Conservation (phyloP, 2,113 vertebrate genomes). For the Nycticryphes semicollaris region DNA sequence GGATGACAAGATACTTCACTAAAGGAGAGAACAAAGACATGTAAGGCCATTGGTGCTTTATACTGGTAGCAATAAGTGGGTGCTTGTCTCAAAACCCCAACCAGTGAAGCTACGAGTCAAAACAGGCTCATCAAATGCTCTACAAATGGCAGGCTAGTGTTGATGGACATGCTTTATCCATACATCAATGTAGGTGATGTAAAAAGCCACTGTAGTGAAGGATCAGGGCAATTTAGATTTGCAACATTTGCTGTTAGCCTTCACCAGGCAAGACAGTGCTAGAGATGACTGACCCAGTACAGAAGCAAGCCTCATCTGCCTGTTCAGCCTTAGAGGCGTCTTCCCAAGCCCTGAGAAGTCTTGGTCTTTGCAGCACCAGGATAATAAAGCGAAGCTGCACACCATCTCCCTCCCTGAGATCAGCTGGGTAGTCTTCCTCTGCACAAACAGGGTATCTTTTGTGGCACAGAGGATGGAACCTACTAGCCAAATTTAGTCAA, state of each 20-base stretch:
- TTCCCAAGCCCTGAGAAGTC: not conserved
- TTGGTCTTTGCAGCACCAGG: not conserved
- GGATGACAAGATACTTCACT: not conserved
- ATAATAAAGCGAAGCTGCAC: not conserved
- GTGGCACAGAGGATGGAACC: not conserved
- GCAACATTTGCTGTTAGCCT: not conserved
- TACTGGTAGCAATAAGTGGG: not conserved
- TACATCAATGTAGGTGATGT: accelerated
- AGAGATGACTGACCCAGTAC: not conserved
- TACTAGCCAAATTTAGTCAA: not conserved
- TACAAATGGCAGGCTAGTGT: accelerated
- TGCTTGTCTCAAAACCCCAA: not conserved
- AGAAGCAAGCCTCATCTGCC: not conserved
- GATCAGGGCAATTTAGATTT: not conserved
- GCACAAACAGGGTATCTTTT: not conserved
- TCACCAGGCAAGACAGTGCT: not conserved
- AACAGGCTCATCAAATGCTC: not conserved
- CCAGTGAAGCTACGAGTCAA: not conserved
- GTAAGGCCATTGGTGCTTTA: not conserved
- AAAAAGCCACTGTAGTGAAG: not conserved
- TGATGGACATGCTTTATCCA: not conserved
- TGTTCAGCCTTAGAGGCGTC: not conserved
- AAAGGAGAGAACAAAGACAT: not conserved
- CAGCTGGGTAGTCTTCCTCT: not conserved
- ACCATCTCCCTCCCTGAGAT: not conserved